These are phyloP conservation scores for Vombatus ursinus DNA, from an alignment of 2,113 vertebrate species.

Conservation along the genomic window DNA sequence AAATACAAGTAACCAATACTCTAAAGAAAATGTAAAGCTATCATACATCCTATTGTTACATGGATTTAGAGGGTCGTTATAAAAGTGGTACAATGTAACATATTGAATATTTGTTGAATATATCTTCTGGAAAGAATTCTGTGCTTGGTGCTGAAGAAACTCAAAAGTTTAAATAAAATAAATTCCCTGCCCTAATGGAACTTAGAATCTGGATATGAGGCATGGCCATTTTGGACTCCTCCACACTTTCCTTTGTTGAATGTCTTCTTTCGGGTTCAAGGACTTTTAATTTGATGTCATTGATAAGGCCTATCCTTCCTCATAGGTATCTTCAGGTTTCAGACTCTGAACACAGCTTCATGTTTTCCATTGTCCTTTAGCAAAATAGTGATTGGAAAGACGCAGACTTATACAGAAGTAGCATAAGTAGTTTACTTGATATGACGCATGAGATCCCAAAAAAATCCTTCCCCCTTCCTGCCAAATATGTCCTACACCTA, in stretches of 20 bases:
- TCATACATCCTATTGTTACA: neutral
- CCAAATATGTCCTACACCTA: neutral
- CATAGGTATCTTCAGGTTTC: neutral
- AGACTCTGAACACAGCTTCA: neutral
- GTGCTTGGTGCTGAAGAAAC: neutral
- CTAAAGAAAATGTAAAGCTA: neutral
- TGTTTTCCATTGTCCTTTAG: neutral
- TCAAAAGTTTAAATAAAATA: neutral
- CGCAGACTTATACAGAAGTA: constrained; percentile 1
- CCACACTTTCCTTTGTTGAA: neutral
- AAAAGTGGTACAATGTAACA: neutral
- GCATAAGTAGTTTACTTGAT: neutral
- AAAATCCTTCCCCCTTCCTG: neutral
- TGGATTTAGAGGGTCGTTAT: neutral
- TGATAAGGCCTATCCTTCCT: constrained; percentile 20
- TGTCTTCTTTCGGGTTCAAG: neutral
- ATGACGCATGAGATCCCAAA: neutral
- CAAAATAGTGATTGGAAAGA: neutral
- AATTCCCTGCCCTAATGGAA: neutral
- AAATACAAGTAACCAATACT: neutral
- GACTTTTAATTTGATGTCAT: neutral
- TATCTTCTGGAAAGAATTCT: neutral
- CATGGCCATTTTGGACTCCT: neutral
- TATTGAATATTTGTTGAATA: neutral
- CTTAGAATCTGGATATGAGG: neutral